These are phyloP conservation scores for Cisticola juncidis DNA, from an alignment of 2,113 vertebrate species.

Conservation along the genomic window DNA sequence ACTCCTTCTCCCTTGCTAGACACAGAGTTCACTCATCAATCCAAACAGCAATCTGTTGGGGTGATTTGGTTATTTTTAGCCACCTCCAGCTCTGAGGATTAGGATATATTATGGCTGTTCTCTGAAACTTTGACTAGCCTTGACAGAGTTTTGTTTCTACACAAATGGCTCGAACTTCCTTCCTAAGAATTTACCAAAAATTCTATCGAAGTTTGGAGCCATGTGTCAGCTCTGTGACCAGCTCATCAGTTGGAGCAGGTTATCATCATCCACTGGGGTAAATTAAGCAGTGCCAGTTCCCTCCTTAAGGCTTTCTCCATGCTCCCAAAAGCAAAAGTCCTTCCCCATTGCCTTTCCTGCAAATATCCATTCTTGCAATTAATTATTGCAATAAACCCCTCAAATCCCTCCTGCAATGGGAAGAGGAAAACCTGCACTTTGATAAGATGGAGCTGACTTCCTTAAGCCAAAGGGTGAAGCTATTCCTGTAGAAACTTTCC, in stretches of 20 bases:
- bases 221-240: neutral
- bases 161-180: neutral
- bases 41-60: constrained; percentile 43
- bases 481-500: neutral
- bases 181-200: neutral
- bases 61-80: constrained; percentile 41
- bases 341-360: neutral
- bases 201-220: neutral
- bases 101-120: neutral
- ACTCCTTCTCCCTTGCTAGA: neutral
- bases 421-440: neutral
- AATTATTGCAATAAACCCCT: neutral
- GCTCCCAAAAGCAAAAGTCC: neutral
- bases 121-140: neutral
- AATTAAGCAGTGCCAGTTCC: neutral
- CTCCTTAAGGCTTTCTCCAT: neutral
- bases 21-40: constrained; percentile 5
- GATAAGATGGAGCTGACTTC: neutral
- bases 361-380: neutral
- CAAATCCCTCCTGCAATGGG: neutral
- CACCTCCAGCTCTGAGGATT: neutral
- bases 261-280: neutral
- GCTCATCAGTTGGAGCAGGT: neutral
- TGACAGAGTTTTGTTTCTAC: neutral
- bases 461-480: neutral